Evolutionary conservation across 2,888 invertebrate species (phyloP).

Genomic region (Archips crataeganus): DNA sequence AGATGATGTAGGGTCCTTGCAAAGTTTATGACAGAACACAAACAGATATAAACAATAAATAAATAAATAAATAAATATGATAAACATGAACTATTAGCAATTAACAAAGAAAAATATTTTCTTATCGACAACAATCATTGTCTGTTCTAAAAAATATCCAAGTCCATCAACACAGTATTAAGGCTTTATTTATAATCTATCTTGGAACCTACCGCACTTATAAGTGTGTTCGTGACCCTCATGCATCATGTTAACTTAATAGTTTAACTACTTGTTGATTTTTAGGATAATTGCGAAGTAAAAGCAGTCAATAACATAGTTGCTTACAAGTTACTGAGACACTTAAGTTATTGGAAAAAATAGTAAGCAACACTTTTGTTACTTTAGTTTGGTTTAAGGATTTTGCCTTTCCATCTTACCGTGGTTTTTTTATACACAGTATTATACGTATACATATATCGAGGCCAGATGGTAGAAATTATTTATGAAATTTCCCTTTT

Average conservation of each 20-base stretch:
- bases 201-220: constrained; percentile 44
- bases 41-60: no score
- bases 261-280: constrained; percentile 29
- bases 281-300: constrained; percentile 33
- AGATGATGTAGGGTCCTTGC: no score
- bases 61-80: no score
- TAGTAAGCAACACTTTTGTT: neutral
- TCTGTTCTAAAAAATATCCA: constrained; percentile 12
- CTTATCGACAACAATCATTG: constrained; percentile 14
- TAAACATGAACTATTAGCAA: neutral
- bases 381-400: no score
- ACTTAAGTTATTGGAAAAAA: neutral
- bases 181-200: constrained; percentile 40
- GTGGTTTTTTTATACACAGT: no score
- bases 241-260: constrained; percentile 43
- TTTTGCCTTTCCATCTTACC: neutral
- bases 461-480: no score
- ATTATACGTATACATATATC: no score
- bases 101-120: neutral
- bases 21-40: no score
- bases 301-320: constrained; percentile 26
- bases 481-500: no score
- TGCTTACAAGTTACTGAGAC: constrained; percentile 19
- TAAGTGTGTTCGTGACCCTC: constrained; percentile 64
- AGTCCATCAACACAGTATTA: constrained; percentile 38